Evolutionary conservation across 2,797 vertebrate genomes (phyloP).

Genomic region (Mormyrops boulengeri): DNA sequence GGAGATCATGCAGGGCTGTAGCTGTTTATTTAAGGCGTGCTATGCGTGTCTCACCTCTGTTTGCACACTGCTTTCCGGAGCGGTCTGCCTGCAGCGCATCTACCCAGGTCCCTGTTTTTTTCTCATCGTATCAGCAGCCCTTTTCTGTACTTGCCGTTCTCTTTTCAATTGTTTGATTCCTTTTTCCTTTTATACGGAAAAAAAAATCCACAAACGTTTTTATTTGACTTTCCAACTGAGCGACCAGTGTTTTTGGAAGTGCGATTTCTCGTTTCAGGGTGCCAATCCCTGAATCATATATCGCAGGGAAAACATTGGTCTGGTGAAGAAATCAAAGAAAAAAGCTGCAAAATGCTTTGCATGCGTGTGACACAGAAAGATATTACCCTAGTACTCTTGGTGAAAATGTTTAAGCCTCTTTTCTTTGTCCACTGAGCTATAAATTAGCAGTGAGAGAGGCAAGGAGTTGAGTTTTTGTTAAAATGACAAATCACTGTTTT

Average conservation of each 20-base stretch:
- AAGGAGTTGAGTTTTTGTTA: not conserved
- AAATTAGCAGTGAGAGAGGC: not conserved
- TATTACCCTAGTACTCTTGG: not conserved
- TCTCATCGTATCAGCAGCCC: not conserved
- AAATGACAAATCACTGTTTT: not conserved
- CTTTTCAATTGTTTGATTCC: constrained; percentile 8
- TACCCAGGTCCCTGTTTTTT: not conserved
- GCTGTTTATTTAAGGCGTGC: not conserved
- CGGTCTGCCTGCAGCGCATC: not conserved
- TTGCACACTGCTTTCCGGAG: not conserved
- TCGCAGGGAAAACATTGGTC: not conserved
- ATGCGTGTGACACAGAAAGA: not conserved
- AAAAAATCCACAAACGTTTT: not conserved
- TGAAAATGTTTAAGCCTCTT: not conserved
- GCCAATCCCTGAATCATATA: not conserved
- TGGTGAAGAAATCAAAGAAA: not conserved
- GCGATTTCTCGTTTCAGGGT: not conserved
- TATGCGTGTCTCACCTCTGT: not conserved
- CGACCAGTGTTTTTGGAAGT: not conserved
- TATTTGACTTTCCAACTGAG: not conserved
- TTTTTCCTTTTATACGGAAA: constrained; percentile 11
- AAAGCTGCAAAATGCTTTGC: not conserved
- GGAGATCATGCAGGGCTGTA: not conserved
- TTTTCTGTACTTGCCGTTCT: not conserved
- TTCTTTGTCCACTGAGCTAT: not conserved